Conservation (phyloP, 1,140 invertebrate species). For the Drosophila navojoa region DNA sequence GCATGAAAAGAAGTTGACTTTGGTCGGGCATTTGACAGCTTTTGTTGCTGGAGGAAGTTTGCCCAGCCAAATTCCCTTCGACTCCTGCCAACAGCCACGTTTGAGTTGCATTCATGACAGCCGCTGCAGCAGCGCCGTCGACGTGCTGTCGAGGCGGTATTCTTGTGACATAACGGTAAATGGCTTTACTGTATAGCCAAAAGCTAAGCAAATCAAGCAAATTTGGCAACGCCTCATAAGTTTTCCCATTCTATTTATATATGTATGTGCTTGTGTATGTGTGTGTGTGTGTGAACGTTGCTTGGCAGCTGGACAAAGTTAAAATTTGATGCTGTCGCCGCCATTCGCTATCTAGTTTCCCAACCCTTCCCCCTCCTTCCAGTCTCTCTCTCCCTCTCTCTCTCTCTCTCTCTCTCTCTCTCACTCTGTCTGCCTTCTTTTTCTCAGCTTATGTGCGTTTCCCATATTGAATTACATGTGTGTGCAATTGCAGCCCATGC, state of each 20-base stretch:
- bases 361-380: background rate
- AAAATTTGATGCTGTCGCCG: conserved; percentile 13
- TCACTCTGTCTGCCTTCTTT: background rate
- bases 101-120: conserved; percentile 60
- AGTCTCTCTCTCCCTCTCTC: background rate
- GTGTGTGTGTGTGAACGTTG: background rate
- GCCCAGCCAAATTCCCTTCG: background rate
- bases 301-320: conserved; percentile 26
- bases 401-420: background rate
- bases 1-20: conserved; percentile 37
- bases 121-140: conserved; percentile 29
- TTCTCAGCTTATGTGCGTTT: background rate
- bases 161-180: conserved; percentile 67
- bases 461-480: conserved; percentile 33
- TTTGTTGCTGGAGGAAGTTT: conserved; percentile 25
- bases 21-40: conserved; percentile 36
- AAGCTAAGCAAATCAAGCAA: conserved; percentile 69
- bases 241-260: conserved; percentile 5
- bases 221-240: conserved; percentile 22
- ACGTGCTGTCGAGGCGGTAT: conserved; percentile 12
- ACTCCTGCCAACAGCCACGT: background rate
- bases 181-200: conserved; percentile 58
- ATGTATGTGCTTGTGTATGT: background rate
- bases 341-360: conserved; percentile 9
- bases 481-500: conserved; percentile 46